Evolutionary conservation across 1,140 invertebrate species (phyloP), one percentile per base, ranked within the genome.

Genomic region (Caenorhabditis briggsae): DNA sequence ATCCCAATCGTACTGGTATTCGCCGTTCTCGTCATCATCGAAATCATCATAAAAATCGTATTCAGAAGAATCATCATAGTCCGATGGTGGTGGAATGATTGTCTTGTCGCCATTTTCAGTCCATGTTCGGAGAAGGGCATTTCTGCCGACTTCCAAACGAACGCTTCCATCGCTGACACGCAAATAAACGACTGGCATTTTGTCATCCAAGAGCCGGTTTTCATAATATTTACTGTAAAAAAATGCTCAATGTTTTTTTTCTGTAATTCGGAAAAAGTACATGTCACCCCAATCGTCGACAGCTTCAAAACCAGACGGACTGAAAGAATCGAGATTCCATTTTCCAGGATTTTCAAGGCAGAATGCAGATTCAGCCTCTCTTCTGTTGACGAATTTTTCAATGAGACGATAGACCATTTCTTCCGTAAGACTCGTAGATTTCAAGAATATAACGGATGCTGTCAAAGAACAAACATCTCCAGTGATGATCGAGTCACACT

Each of bases 361-460:
- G 12, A 78, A 53, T 11, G 7, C 6, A 0, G 70, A 78, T 50
- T 46, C 70, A 25, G 9, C n/a, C 3, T 33, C 12, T 23, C 20
- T 50, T 23, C 12, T 23, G 11, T 48, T 23, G 20, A n/a, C n/a
- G 46, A 78, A 78, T 46, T 78, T 78, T 23, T 78, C 70, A n/a
- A 78, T 78, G 20, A 78, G 46, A 23, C 2, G 8, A 23, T 11
- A 11, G 8, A 53, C 33, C 6, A 78, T 11, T 1, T 50, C 46
- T 2, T 16, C 16, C 0, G 70, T 50, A 9, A 78, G 23, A 20
- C 2, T 14, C 5, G n/a, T 1, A 9, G 70, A 78, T 25, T 50
- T 78, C 12, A 78, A 12, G 5, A n/a, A 50, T 12, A 78, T 50
- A 1, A 78, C n/a, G 3, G 70, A 78, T 23, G 70, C 70, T 0